phyloP scores from a whole-genome alignment of 2,113 vertebrate species.

The Bagarius yarrelli region DNA sequence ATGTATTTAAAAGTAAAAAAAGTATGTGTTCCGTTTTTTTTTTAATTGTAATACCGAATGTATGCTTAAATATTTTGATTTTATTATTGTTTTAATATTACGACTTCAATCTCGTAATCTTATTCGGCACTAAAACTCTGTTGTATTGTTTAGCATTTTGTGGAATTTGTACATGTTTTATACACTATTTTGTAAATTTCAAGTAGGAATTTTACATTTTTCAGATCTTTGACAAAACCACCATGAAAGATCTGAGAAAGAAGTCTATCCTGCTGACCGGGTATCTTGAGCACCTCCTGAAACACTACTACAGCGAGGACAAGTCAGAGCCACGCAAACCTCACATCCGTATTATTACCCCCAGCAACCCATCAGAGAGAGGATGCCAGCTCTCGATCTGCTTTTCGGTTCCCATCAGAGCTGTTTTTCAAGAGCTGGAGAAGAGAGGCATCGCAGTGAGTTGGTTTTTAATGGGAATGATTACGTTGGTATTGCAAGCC shows the following conservation, averaged over 20 bases:
- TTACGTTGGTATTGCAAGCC: too few species aligned
- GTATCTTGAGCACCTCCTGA: constrained; percentile 89
- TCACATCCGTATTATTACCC: constrained; percentile 81
- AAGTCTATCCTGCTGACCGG: constrained; percentile 90
- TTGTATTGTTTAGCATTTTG: too few species aligned
- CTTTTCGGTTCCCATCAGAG: constrained; percentile 78
- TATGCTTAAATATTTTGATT: too few species aligned
- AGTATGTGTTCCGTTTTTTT: too few species aligned
- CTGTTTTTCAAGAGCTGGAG: constrained; percentile 81
- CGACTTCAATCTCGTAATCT: too few species aligned
- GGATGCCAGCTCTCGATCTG: constrained; percentile 88
- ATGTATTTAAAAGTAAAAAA: too few species aligned
- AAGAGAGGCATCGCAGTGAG: constrained; percentile 88
- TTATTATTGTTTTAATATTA: too few species aligned
- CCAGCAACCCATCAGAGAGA: constrained; percentile 73
- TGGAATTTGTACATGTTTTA: not conserved
- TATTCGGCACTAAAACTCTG: too few species aligned
- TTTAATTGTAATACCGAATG: too few species aligned
- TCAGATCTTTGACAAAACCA: constrained; percentile 84
- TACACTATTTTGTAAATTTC: too few species aligned
- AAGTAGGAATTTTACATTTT: not conserved
- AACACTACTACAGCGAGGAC: constrained; percentile 68
- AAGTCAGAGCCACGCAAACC: constrained; percentile 62
- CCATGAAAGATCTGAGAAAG: constrained; percentile 78
- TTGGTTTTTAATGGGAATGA: constrained; percentile 37